Conservation (phyloP, 2,888 invertebrate species). For the Hirtodrosophila cameraria region DNA sequence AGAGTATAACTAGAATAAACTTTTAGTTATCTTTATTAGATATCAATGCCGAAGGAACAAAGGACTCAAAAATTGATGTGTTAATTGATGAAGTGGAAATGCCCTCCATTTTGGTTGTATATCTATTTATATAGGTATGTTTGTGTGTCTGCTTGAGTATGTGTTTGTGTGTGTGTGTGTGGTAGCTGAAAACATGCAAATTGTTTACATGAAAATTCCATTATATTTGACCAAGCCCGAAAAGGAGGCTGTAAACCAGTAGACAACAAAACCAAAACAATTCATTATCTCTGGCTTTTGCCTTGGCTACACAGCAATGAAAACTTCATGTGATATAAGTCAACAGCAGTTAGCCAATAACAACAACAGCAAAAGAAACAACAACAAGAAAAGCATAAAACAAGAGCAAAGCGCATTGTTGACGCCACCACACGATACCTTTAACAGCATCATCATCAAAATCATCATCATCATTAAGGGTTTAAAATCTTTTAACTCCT, state of each 20-base stretch:
- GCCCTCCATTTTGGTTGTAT: not conserved
- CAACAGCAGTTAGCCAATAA: conserved; percentile 69
- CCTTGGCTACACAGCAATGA: conserved; percentile 39
- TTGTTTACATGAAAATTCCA: conserved; percentile 77
- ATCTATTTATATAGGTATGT: not conserved
- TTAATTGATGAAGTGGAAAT: conserved; percentile 65
- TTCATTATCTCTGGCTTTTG: conserved; percentile 60
- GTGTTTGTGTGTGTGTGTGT: conserved; percentile 4
- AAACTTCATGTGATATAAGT: conserved; percentile 69
- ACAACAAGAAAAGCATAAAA: conserved; percentile 46
- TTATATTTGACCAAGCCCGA: conserved; percentile 61
- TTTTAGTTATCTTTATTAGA: conserved; percentile 41
- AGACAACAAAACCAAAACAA: conserved; percentile 67
- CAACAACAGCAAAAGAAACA: conserved; percentile 15
- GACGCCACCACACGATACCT: conserved; percentile 60
- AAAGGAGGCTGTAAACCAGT: conserved; percentile 49
- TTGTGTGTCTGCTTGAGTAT: not conserved
- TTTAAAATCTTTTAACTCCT: conserved; percentile 57
- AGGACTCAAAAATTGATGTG: conserved; percentile 52
- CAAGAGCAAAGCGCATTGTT: conserved; percentile 59
- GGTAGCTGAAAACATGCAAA: conserved; percentile 69
- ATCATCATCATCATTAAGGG: conserved; percentile 62
- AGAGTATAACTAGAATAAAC: conserved; percentile 12
- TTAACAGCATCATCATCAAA: conserved; percentile 52
- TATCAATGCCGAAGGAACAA: conserved; percentile 38